Evolutionary conservation across 2,113 vertebrate genomes (phyloP).

Genomic region (Gymnorhina tibicen): DNA sequence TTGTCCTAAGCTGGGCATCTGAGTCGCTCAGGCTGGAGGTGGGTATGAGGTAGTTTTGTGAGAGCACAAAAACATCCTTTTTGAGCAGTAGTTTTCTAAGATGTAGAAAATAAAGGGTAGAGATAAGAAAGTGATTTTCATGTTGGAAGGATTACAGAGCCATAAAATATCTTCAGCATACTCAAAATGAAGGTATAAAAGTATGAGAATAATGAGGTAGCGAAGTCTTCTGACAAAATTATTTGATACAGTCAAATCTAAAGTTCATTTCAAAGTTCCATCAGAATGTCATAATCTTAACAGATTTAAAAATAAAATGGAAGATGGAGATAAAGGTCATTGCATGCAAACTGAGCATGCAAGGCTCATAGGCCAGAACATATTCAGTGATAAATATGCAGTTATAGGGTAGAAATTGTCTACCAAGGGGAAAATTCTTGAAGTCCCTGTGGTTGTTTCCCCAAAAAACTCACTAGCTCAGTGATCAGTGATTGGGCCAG

Average conservation of each 20-base stretch:
- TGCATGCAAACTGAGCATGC: neutral
- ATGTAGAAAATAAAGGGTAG: neutral
- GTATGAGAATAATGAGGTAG: neutral
- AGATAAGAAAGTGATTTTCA: neutral
- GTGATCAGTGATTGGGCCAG: neutral
- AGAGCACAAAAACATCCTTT: neutral
- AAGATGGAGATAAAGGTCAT: neutral
- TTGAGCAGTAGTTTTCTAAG: neutral
- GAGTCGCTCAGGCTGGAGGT: neutral
- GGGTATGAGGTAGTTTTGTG: neutral
- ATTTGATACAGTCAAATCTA: neutral
- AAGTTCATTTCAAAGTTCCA: neutral
- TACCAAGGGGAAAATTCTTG: neutral
- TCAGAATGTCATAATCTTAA: neutral
- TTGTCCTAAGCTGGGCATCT: neutral
- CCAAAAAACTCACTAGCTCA: neutral
- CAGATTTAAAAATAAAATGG: neutral
- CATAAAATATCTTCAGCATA: neutral
- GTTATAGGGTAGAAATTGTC: neutral
- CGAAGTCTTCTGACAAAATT: neutral
- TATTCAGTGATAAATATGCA: neutral
- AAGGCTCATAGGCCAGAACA: neutral
- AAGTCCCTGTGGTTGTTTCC: neutral
- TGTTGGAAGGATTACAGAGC: fast-evolving
- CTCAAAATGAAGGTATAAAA: neutral